Conservation (phyloP, 2,888 invertebrate genomes). For the Agonopterix subpropinquella region DNA sequence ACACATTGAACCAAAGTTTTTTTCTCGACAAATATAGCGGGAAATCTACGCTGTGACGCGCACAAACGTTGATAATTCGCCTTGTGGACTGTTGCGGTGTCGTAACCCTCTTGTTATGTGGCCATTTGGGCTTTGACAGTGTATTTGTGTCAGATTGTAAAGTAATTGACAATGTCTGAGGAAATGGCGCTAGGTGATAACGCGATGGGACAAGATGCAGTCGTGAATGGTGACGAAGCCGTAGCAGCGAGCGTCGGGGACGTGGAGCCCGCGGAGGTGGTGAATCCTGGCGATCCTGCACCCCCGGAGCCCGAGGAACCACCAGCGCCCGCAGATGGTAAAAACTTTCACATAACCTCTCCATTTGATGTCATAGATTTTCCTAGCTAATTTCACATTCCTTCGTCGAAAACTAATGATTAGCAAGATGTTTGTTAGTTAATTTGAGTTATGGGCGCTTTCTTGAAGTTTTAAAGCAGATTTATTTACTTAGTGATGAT, state of each 20-base stretch:
- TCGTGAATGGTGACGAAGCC: conserved; percentile 38
- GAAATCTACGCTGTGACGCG: conserved; percentile 70
- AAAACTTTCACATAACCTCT: conserved; percentile 57
- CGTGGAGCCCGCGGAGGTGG: conserved; percentile 24
- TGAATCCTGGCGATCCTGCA: conserved; percentile 24
- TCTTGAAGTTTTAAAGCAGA: too few relatives aligned
- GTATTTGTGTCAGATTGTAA: conserved; percentile 44
- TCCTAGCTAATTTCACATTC: conserved; percentile 17
- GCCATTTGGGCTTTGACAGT: conserved; percentile 53
- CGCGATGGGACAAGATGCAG: conserved; percentile 47
- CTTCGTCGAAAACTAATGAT: conserved; percentile 1
- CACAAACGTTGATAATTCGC: conserved; percentile 52
- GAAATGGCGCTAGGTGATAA: conserved; percentile 71
- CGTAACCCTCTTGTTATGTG: conserved; percentile 60
- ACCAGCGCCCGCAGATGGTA: conserved; percentile 33
- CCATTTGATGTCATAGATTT: conserved; percentile 44
- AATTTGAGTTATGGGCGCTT: too few relatives aligned
- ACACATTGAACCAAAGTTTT: conserved; percentile 28
- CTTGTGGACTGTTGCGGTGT: conserved; percentile 44
- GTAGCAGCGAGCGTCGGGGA: conserved; percentile 29
- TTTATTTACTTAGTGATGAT: too few relatives aligned
- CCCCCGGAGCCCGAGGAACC: conserved; percentile 22
- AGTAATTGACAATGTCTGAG: conserved; percentile 67
- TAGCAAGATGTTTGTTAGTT: too few relatives aligned
- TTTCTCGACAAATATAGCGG: conserved; percentile 61